These are phyloP conservation scores for Chrosomus eos DNA, from an alignment of 2,797 vertebrate species.

Conservation along the genomic window DNA sequence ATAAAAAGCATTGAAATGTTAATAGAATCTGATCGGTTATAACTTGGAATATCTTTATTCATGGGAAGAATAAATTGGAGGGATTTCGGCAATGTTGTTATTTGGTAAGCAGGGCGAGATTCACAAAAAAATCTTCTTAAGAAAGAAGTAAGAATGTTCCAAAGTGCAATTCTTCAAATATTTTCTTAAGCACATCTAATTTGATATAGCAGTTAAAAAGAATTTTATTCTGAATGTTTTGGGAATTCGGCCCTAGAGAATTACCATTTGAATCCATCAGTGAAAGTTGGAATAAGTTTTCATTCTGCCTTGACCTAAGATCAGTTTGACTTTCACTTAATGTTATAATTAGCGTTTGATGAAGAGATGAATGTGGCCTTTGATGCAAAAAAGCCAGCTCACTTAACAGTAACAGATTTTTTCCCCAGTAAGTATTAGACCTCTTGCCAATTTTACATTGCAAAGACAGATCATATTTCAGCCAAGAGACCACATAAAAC, in stretches of 20 bases:
- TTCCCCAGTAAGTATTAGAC: not conserved
- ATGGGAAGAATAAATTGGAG: not conserved
- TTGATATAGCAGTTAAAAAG: not conserved
- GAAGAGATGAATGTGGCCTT: not conserved
- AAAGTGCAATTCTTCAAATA: not conserved
- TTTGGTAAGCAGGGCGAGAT: not conserved
- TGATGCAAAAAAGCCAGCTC: not conserved
- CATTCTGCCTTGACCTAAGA: not conserved
- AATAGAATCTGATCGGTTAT: not conserved
- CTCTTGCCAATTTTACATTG: slow-evolving; percentile 6
- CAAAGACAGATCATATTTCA: slow-evolving; percentile 20
- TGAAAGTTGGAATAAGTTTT: not conserved
- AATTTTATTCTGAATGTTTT: not conserved
- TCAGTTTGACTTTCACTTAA: slow-evolving; percentile 2
- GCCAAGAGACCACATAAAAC: slow-evolving; percentile 16
- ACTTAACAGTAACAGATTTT: slow-evolving; percentile 4
- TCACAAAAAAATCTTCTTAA: not conserved
- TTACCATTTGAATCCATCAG: not conserved
- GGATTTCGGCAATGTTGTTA: not conserved
- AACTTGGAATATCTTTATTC: not conserved
- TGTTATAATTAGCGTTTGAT: not conserved
- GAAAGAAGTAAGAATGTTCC: not conserved
- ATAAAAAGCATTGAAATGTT: not conserved
- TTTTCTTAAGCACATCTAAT: not conserved
- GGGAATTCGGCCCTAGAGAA: not conserved